Evolutionary conservation across 2,888 invertebrate species (phyloP).

Genomic region (Dichetophora obliterata): DNA sequence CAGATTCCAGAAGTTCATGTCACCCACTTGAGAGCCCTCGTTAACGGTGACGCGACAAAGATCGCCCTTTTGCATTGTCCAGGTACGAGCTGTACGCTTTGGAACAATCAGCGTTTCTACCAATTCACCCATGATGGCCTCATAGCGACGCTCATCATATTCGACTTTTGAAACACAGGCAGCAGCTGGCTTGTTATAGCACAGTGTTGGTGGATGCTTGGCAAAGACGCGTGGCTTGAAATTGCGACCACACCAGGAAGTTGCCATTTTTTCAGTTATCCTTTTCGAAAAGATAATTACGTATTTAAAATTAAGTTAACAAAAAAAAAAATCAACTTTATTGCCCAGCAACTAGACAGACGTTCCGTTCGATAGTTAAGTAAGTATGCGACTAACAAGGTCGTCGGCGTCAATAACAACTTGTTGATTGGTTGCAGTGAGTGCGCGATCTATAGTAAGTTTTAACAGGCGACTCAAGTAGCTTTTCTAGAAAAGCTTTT

Average conservation of each 20-base stretch:
- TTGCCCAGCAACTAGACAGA: too few species aligned
- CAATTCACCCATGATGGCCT: constrained; percentile 62
- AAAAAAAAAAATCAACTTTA: background rate
- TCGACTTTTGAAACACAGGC: constrained; percentile 59
- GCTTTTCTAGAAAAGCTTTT: background rate
- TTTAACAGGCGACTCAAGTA: background rate
- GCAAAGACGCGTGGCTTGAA: constrained; percentile 60
- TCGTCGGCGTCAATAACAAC: background rate
- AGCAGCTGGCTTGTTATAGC: constrained; percentile 67
- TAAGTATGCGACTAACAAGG: background rate
- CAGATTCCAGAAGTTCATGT: constrained; percentile 71
- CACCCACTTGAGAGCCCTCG: constrained; percentile 71
- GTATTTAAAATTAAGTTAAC: background rate
- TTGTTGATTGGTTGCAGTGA: background rate
- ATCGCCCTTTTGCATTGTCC: constrained; percentile 68
- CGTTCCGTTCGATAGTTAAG: background rate
- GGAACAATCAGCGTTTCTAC: constrained; percentile 64
- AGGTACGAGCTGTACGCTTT: constrained; percentile 68
- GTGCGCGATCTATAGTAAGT: too few species aligned
- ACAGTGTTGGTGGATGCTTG: constrained; percentile 62
- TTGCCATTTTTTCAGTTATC: constrained; percentile 13
- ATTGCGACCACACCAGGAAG: constrained; percentile 64
- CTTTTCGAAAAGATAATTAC: too few species aligned
- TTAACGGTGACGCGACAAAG: constrained; percentile 69
- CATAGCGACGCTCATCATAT: constrained; percentile 66